Evolutionary conservation across 1,140 invertebrate genomes (phyloP), one percentile per base, ranked within the genome.

Genomic region (Varroa destructor): DNA sequence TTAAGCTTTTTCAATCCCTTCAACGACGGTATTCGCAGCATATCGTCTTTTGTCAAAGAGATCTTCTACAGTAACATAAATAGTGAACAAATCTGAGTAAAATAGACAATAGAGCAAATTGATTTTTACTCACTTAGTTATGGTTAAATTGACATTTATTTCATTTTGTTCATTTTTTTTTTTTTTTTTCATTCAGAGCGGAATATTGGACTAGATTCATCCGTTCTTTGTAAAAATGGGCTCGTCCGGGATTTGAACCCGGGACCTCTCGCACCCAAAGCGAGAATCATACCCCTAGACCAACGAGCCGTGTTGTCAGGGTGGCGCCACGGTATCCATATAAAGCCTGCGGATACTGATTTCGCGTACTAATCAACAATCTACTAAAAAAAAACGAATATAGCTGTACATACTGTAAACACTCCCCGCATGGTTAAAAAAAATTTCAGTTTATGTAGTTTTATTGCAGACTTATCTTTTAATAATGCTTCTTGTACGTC

Each of bases 201-300:
- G 10, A 12, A 56, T 10, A 56, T n/a, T 10, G 55, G n/a, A 56
- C 10, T 12, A 56, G 55, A 12, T 10, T 56, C 55, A 12, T 56
- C n/a, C 55, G n/a, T n/a, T 56, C n/a, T 56, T 10, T 56, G 57
- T 40, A 58, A 58, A 58, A 58, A 58, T 37, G 85, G 86, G 86
- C 86, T 86, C 85, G 84, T 85, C 85, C 85, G 86, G 85, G 85
- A 87, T 85, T 87, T 86, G 86, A 87, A 87, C 86, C 86, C 86
- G 85, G 85, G 85, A 87, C 86, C 86, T 86, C 85, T 86, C 86
- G 85, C 86, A 87, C 86, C 86, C 86, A 84, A 87, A 87, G 85
- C 85, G 86, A 86, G 85, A 86, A 87, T 87, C 86, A 86, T 86
- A 85, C 85, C 86, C 84, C 86, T 87, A 87, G 86, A 87, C 85